phyloP scores from a whole-genome alignment of 2,797 vertebrate genomes.

The Falco peregrinus region DNA sequence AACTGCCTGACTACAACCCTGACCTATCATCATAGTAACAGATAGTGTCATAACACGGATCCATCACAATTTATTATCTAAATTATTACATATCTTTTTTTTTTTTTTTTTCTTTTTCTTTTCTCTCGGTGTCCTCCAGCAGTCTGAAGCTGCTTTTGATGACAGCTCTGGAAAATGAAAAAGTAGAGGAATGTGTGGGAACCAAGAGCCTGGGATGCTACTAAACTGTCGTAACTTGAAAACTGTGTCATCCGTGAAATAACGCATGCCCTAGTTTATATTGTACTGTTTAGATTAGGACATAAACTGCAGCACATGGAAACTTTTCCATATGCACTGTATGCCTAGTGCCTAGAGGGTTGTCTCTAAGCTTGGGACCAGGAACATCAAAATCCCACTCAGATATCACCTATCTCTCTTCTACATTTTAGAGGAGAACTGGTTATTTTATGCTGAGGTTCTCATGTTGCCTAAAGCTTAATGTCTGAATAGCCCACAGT shows the following conservation, averaged over 20 bases:
- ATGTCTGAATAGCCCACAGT: background rate
- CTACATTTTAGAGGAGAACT: background rate
- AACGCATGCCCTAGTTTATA: constrained; percentile 46
- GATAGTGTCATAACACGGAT: constrained; percentile 58
- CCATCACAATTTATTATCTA: constrained; percentile 48
- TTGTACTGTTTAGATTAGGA: constrained; percentile 56
- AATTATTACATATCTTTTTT: constrained; percentile 4
- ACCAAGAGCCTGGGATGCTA: constrained; percentile 21
- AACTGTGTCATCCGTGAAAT: constrained; percentile 60
- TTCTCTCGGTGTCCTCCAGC: constrained; percentile 4
- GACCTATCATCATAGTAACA: constrained; percentile 11
- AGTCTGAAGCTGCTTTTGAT: constrained; percentile 10
- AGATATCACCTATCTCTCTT: background rate
- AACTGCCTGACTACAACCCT: constrained; percentile 13
- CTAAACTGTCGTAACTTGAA: constrained; percentile 41
- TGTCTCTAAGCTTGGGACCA: background rate
- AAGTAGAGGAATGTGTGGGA: constrained; percentile 42
- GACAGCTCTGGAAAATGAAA: constrained; percentile 37
- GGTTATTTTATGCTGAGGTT: background rate
- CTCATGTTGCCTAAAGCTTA: background rate
- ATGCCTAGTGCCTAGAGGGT: background rate
- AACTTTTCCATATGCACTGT: background rate
- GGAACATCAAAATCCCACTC: background rate
- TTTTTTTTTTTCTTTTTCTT: background rate
- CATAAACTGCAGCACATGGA: constrained; percentile 60